phyloP scores from a whole-genome alignment of 2,888 invertebrate genomes.

The Stratiomys singularior region DNA sequence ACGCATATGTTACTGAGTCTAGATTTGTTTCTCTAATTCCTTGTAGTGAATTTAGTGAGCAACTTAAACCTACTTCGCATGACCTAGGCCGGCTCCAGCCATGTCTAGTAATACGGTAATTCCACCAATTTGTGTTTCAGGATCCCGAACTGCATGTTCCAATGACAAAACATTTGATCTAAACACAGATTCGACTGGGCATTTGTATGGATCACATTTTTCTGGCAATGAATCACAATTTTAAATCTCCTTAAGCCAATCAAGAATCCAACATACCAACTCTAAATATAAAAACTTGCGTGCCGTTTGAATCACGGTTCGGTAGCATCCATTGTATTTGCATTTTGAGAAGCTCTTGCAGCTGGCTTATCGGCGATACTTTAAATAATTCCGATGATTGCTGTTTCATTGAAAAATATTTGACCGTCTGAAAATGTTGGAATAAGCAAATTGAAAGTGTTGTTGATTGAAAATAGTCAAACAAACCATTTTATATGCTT shows the following conservation, averaged over 20 bases:
- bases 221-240: slow-evolving; percentile 57
- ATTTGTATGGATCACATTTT: slow-evolving; percentile 66
- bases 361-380: slow-evolving; percentile 63
- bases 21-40: no score
- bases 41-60: no score
- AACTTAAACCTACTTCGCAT: slow-evolving; percentile 61
- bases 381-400: slow-evolving; percentile 65
- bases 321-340: slow-evolving; percentile 65
- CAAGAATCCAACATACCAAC: slow-evolving; percentile 60
- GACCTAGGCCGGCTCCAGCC: slow-evolving; percentile 66
- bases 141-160: slow-evolving; percentile 68
- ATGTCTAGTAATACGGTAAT: slow-evolving; percentile 63
- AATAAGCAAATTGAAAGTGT: no score
- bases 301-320: slow-evolving; percentile 63
- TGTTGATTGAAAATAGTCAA: no score
- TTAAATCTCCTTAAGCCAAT: not conserved
- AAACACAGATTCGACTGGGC: slow-evolving; percentile 67
- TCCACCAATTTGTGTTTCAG: slow-evolving; percentile 69
- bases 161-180: slow-evolving; percentile 68
- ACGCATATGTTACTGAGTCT: no score
- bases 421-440: slow-evolving; percentile 60
- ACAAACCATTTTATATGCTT: slow-evolving; percentile 65
- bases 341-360: slow-evolving; percentile 61
- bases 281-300: slow-evolving; percentile 65
- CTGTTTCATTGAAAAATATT: slow-evolving; percentile 66